These are phyloP conservation scores for Semnornis frantzii DNA, from an alignment of 2,113 vertebrate species.

Conservation along the genomic window DNA sequence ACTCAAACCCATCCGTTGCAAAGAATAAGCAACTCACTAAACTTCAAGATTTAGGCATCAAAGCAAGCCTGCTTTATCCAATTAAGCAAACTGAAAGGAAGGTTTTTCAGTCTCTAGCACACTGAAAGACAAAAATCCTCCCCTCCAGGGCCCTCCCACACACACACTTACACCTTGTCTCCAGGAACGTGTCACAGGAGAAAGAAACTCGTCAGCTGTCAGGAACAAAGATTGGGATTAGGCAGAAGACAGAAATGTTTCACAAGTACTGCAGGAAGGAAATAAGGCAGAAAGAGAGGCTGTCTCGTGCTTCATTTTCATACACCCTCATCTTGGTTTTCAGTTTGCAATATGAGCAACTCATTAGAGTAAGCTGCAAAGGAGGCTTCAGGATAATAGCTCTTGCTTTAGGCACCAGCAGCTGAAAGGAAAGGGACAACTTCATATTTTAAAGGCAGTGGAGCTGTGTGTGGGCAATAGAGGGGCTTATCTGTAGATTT, in stretches of 20 bases:
- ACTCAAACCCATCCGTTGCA: background rate
- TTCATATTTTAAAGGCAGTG: conserved; percentile 27
- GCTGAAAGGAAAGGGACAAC: conserved; percentile 10
- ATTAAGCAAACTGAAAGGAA: background rate
- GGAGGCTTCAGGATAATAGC: background rate
- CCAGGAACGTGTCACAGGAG: background rate
- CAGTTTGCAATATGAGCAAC: conserved; percentile 9
- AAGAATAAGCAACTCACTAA: background rate
- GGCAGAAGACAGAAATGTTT: background rate
- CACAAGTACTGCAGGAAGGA: conserved; percentile 25
- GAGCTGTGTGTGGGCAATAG: conserved; percentile 6
- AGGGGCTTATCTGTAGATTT: conserved; percentile 32
- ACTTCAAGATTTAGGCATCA: background rate
- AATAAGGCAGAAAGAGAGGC: background rate
- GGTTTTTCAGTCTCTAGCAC: background rate
- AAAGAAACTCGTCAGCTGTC: background rate
- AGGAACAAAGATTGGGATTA: conserved; percentile 14
- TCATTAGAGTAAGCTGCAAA: conserved; percentile 2
- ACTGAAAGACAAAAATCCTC: background rate
- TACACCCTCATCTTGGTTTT: conserved; percentile 25
- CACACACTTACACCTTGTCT: background rate
- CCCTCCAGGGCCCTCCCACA: background rate
- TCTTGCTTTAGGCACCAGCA: background rate
- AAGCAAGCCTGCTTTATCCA: background rate
- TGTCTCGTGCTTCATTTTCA: background rate